Evolutionary conservation across 2,113 vertebrate species (phyloP).

Genomic region (Corvus hawaiiensis): DNA sequence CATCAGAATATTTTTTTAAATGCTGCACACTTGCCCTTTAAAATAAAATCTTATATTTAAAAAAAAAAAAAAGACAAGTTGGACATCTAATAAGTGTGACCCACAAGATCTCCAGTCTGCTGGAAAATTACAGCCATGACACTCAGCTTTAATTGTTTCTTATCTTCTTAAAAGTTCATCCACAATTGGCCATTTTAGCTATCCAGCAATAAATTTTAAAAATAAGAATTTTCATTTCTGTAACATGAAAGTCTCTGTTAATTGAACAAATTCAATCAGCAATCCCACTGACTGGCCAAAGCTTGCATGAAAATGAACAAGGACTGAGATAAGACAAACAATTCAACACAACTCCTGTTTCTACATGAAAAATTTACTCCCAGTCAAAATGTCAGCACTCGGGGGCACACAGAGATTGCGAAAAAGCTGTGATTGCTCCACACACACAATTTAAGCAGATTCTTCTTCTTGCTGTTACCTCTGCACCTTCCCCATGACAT

Average conservation of each 20-base stretch:
- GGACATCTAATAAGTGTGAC: neutral
- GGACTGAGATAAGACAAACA: neutral
- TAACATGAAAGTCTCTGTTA: neutral
- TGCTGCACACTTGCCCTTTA: neutral
- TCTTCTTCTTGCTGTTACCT: neutral
- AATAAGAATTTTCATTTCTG: neutral
- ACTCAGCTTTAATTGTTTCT: neutral
- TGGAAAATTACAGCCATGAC: neutral
- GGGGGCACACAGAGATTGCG: rapidly evolving
- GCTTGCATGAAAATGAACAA: neutral
- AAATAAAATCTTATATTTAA: neutral
- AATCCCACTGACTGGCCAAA: neutral
- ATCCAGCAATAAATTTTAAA: neutral
- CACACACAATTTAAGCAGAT: neutral
- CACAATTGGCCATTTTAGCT: neutral
- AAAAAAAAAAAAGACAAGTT: neutral
- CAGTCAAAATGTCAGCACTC: neutral
- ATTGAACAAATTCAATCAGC: neutral
- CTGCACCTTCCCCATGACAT: neutral
- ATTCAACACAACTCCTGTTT: neutral
- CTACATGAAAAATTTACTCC: neutral
- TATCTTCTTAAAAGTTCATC: neutral
- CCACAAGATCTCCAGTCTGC: neutral
- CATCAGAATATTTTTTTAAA: neutral
- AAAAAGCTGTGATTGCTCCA: neutral